Base-by-base conservation (phyloP, 2,113 vertebrate genomes). In the Equus quagga region DNA sequence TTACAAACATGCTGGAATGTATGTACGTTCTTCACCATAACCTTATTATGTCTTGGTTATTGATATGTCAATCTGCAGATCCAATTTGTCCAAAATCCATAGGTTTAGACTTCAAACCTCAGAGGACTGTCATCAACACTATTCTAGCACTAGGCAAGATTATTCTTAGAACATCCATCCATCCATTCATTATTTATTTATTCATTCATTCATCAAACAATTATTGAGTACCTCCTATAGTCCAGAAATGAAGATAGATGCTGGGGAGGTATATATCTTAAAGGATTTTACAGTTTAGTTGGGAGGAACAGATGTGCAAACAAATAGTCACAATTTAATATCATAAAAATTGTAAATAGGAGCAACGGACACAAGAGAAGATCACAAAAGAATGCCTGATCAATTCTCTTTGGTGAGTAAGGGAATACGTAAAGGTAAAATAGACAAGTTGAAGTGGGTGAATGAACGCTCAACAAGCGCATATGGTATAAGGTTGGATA, bases 1-100 rank as follows among this genome's bases (percentile, higher is more conserved):
- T 87, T 81, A 87, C 73, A 85, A 76, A 85, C 41, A 93, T 75
- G 44, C 41, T 72, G 31, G 76, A 92, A 92, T 49, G 13, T 10
- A 46, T 85, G 54, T 0, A 19, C 90, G 31, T 70, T 80, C 33
- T 78, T 94, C 60, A 94, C 94, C 65, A 78, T 69, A 86, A 92
- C 6, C 6, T 85, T 89, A 41, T 92, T 92, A 78, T 72, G 60
- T 70, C 14, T 70, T 94, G 21, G 70, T 64, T 92, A 60, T 97
- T 96, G 89, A 26, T 58, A 72, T 85, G 64, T n/a, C 65, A 87
- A 69, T 65, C 46, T 95, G 75, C 49, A 96, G 69, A 89, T 94
- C 36, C 60, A 93, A 91, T 69, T 94, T 94, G 85, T 76, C 72
- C 23, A 84, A 31, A 33, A 97, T 85, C 64, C 82, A 76, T 95